Evolutionary conservation across 1,140 invertebrate species (phyloP).

Genomic region (Steinernema feltiae): DNA sequence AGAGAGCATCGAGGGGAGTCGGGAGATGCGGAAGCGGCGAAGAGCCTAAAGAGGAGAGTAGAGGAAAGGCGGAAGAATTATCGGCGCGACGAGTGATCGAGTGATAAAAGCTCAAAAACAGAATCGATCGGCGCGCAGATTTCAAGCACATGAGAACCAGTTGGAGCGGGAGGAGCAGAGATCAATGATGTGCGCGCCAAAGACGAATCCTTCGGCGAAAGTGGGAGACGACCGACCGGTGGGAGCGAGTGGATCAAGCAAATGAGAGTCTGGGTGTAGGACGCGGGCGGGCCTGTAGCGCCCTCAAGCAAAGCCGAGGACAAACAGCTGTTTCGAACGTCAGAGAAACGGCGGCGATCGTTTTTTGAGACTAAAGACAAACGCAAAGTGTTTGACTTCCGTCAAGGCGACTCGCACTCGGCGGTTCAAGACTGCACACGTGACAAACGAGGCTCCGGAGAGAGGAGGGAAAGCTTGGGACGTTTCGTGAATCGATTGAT

Average conservation of each 20-base stretch:
- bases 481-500: not conserved
- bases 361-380: constrained; percentile 3
- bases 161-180: not conserved
- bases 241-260: not conserved
- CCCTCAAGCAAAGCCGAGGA: not conserved
- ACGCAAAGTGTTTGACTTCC: constrained; percentile 4
- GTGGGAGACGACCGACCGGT: not conserved
- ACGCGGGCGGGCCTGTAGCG: not conserved
- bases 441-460: not conserved
- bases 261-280: not conserved
- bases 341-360: not conserved
- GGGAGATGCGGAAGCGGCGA: not conserved
- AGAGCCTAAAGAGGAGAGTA: not conserved
- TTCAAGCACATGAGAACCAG: not conserved
- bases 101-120: constrained; percentile 3
- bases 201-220: not conserved
- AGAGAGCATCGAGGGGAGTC: not conserved
- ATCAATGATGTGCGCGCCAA: not conserved
- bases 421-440: not conserved
- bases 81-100: not conserved
- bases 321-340: constrained; percentile 13
- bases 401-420: not conserved
- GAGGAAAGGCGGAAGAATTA: not conserved
- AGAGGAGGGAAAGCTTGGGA: not conserved
- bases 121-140: not conserved